Evolutionary conservation across 2,888 invertebrate species (phyloP).

Genomic region (Bellardia pandia): DNA sequence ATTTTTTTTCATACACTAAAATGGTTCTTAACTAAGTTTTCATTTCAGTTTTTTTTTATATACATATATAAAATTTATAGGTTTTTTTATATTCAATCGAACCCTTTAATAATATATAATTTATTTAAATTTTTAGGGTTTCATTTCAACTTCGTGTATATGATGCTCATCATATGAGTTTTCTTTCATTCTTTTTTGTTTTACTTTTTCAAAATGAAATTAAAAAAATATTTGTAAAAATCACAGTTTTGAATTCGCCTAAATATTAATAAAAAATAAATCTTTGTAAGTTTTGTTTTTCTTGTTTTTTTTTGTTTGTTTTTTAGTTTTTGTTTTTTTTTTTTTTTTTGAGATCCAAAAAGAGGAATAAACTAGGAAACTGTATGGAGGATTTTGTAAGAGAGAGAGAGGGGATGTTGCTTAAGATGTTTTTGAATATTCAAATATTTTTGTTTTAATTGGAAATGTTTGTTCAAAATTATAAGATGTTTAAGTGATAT

Average conservation of each 20-base stretch:
- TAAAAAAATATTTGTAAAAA: conserved; percentile 77
- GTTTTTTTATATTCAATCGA: conserved; percentile 50
- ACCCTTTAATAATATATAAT: conserved; percentile 43
- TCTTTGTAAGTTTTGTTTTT: conserved; percentile 72
- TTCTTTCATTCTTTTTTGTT: conserved; percentile 39
- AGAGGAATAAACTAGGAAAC: conserved; percentile 38
- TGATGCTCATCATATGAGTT: conserved; percentile 59
- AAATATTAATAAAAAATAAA: conserved; percentile 74
- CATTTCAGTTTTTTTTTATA: conserved; percentile 19
- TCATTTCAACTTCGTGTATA: conserved; percentile 14
- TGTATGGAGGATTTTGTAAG: neutral
- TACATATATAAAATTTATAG: conserved; percentile 56
- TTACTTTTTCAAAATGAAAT: conserved; percentile 69
- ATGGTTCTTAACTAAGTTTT: conserved; percentile 62
- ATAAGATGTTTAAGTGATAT: neutral
- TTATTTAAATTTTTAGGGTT: conserved; percentile 13
- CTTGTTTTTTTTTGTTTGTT: conserved; percentile 55
- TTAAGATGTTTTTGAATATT: conserved; percentile 6
- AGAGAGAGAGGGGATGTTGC: conserved; percentile 34
- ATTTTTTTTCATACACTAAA: conserved; percentile 72
- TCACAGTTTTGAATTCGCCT: conserved; percentile 82
- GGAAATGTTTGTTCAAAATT: no score
- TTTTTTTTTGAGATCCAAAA: conserved; percentile 76
- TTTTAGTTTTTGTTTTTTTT: conserved; percentile 58
- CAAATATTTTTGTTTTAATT: neutral